Evolutionary conservation across 2,797 vertebrate species (phyloP).

Genomic region (Clarias pachynema): DNA sequence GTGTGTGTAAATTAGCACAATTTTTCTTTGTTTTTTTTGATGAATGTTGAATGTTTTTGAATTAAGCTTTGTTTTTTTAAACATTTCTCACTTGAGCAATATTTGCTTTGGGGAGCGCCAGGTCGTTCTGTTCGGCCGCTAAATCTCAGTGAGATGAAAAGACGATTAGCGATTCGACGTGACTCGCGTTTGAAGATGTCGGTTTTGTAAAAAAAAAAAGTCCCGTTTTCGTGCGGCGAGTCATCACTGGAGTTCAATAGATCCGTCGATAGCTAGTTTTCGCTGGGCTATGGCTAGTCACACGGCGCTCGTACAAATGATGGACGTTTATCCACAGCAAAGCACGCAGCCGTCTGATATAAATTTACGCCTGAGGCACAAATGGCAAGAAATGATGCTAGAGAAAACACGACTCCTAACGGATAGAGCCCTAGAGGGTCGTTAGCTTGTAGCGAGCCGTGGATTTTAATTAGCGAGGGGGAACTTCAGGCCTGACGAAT

Average conservation of each 20-base stretch:
- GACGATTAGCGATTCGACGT: constrained; percentile 39
- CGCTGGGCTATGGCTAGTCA: constrained; percentile 34
- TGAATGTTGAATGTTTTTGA: neutral
- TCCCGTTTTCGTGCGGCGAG: neutral
- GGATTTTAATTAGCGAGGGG: constrained; percentile 50
- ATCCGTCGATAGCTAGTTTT: constrained; percentile 46
- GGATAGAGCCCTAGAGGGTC: constrained; percentile 48
- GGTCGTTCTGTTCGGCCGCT: constrained; percentile 31
- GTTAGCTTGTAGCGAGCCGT: constrained; percentile 49
- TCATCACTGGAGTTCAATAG: constrained; percentile 32
- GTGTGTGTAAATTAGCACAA: neutral
- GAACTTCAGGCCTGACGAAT: constrained; percentile 22
- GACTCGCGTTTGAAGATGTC: constrained; percentile 41
- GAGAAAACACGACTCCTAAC: constrained; percentile 42
- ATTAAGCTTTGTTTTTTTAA: neutral
- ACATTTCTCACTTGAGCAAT: neutral
- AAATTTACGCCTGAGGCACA: constrained; percentile 48
- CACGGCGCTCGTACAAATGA: constrained; percentile 38
- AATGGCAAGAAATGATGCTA: constrained; percentile 51
- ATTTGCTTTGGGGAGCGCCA: neutral
- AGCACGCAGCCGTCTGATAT: constrained; percentile 49
- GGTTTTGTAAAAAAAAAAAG: neutral
- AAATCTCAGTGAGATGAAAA: constrained; percentile 53
- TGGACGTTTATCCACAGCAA: constrained; percentile 44
- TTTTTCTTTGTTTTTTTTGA: neutral